A percentile compares a stretch with the other conserved stretches of the same genome.
phyloP scores from a whole-genome alignment of 2,797 vertebrate species.

The Paguma larvata region DNA sequence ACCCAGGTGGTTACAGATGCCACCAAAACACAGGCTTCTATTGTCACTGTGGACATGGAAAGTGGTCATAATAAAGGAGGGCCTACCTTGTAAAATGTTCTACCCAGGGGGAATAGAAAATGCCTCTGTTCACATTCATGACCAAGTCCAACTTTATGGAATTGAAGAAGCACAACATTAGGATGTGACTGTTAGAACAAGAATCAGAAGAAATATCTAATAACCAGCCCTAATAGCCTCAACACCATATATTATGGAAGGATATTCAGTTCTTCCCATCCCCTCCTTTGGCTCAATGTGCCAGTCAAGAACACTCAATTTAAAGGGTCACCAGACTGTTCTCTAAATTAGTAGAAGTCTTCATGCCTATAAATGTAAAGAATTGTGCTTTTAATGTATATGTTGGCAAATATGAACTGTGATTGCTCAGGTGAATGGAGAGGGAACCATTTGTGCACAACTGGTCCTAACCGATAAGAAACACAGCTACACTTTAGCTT shows the following conservation, averaged over 20 bases:
- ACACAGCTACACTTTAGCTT: neutral
- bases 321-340: neutral
- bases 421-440: neutral
- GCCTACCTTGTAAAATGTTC: neutral
- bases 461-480: neutral
- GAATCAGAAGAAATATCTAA: neutral
- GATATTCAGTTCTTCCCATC: neutral
- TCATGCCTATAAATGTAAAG: neutral
- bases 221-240: neutral
- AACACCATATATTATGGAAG: neutral
- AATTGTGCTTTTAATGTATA: neutral
- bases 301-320: neutral
- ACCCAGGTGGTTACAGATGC: fast-evolving
- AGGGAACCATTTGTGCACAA: neutral
- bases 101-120: neutral
- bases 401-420: neutral
- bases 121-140: neutral
- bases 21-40: neutral
- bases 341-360: neutral
- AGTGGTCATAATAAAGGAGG: neutral
- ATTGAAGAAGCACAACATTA: neutral
- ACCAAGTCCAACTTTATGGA: neutral
- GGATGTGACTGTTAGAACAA: neutral
- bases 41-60: neutral
- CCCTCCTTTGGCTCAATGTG: neutral